Percentiles rank a stretch among this genome's conserved stretches.
These are phyloP conservation scores for Spodoptera picta DNA, from an alignment of 2,888 invertebrate genomes.

Conservation along the genomic window DNA sequence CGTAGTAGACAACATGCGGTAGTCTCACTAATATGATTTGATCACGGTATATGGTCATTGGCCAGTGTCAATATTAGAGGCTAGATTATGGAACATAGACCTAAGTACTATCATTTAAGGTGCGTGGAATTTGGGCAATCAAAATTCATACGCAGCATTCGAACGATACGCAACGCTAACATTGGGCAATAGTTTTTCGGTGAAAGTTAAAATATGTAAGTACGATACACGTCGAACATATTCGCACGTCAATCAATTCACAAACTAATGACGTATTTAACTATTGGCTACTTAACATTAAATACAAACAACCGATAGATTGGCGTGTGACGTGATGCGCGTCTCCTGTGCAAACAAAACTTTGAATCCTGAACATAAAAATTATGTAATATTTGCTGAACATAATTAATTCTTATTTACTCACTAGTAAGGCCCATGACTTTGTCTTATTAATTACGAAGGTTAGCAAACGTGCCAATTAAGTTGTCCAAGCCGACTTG, in stretches of 20 bases:
- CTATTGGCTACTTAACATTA: conserved; percentile 13
- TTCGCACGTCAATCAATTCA: conserved; percentile 14
- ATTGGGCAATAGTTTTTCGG: conserved; percentile 11
- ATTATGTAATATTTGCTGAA: conserved; percentile 8
- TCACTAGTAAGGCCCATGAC: background rate
- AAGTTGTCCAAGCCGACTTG: conserved; percentile 6
- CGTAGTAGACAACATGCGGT: too few species aligned
- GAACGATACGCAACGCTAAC: conserved; percentile 1
- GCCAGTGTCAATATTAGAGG: too few species aligned
- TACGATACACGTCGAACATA: conserved; percentile 7
- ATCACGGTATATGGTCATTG: too few species aligned
- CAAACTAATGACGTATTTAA: conserved; percentile 11
- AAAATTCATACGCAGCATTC: background rate
- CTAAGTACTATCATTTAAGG: too few species aligned
- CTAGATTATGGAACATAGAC: too few species aligned
- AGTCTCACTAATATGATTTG: too few species aligned
- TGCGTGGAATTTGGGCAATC: background rate
- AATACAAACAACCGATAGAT: conserved; percentile 13
- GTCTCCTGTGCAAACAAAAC: conserved; percentile 21
- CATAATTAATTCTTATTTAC: conserved; percentile 17
- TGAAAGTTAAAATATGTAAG: conserved; percentile 33
- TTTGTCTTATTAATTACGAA: conserved; percentile 9
- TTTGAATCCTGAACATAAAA: conserved; percentile 20
- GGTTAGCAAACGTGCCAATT: conserved; percentile 5
- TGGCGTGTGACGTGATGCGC: background rate